These are phyloP conservation scores for Diadophis punctatus DNA, from an alignment of 2,113 vertebrate genomes.

Conservation along the genomic window DNA sequence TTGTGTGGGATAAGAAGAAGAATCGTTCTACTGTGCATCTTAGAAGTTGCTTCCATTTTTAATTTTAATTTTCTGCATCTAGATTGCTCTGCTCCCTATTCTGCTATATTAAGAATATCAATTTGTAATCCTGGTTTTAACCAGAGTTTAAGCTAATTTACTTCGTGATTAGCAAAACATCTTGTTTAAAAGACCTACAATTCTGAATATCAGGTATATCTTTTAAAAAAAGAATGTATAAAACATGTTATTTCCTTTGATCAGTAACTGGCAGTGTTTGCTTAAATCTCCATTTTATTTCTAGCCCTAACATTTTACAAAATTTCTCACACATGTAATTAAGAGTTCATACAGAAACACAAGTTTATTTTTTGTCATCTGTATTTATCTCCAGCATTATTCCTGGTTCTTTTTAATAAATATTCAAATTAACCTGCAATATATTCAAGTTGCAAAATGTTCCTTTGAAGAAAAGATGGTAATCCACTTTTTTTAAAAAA, in stretches of 20 bases:
- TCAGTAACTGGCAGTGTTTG: neutral
- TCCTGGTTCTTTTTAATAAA: neutral
- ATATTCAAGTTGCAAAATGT: neutral
- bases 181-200: neutral
- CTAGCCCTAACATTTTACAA: neutral
- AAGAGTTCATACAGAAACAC: neutral
- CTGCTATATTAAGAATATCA: neutral
- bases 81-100: neutral
- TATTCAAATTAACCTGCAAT: neutral
- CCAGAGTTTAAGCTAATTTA: neutral
- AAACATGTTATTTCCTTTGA: neutral
- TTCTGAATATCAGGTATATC: neutral
- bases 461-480: neutral
- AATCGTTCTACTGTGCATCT: neutral
- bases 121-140: neutral
- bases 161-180: neutral
- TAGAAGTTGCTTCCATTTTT: neutral
- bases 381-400: neutral
- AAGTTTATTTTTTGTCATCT: neutral
- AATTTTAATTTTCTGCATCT: neutral
- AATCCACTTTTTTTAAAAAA: neutral
- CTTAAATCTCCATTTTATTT: neutral
- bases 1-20: slow-evolving; percentile 5
- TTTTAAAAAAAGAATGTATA: neutral
- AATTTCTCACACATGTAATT: neutral